Base-by-base conservation (phyloP, 2,888 invertebrate genomes). In the Ophion slaviceki region DNA sequence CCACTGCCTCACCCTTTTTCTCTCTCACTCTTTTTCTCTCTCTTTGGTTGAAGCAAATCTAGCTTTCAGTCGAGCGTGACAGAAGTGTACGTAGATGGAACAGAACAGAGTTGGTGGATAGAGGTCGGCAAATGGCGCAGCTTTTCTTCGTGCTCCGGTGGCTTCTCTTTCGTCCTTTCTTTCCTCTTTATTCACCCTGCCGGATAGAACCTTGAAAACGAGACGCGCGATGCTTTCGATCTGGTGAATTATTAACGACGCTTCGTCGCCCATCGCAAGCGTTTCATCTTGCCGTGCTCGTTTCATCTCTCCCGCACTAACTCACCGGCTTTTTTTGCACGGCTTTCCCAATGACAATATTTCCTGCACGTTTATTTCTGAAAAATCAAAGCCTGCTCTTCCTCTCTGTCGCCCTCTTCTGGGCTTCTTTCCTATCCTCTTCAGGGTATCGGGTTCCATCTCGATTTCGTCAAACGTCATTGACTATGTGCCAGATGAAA, bases 241-340 rank as follows among this genome's bases (percentile, higher is more conserved):
- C 85, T 74, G 66, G 86, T 87, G 88, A 89, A 89, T 89, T 89
- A 88, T 89, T 87, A 87, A 89, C 83, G 82, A 88, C 82, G 77
- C 86, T 59, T 66, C 80, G 64, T 75, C 61, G 70, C 68, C 61
- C 81, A 77, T 36, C 75, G 80, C 40, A 47, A 70, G 67, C 72
- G 71, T 72, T 81, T 85, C 80, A 66, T 74, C 70, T 70, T 66
- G 28, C 36, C 68, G 36, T 64, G 36, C 72, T 70, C 11, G 62
- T 64, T 81, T 47, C 64, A 28, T 59, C 61, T 77, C 71, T 72
- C 67, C 53, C 17, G 53, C 53, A 14, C 53, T 53, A 1, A 17
- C 53, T 53, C 53, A 5, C 53, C 61, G 24, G 61, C n/a, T 20
- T 78, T 67, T 17, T 45, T 11, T 32, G 5, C 20, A 4, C 32